Conservation (phyloP, 2,113 vertebrate species). For the Nestor notabilis region DNA sequence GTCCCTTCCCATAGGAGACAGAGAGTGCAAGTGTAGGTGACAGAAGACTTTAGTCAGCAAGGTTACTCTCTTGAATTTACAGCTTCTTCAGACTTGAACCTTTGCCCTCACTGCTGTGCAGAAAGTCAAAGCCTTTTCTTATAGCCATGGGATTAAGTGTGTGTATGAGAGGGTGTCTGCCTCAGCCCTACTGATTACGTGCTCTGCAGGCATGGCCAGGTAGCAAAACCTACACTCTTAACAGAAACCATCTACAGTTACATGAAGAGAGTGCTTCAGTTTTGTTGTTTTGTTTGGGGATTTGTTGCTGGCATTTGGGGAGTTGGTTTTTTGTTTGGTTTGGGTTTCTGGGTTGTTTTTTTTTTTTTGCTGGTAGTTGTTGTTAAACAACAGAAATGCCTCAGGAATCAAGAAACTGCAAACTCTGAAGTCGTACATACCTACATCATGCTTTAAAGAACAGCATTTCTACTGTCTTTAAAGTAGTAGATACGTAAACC, state of each 20-base stretch:
- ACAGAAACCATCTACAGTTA: background rate
- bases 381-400: background rate
- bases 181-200: background rate
- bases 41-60: background rate
- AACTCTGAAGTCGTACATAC: background rate
- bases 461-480: background rate
- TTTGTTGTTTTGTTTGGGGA: background rate
- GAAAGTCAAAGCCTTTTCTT: background rate
- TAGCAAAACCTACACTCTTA: background rate
- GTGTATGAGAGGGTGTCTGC: background rate
- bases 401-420: background rate
- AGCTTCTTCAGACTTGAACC: background rate
- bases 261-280: background rate
- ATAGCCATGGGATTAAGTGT: background rate
- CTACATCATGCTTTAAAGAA: background rate
- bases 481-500: background rate
- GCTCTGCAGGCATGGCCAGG: background rate
- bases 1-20: background rate
- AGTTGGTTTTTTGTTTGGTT: background rate
- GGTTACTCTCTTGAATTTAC: background rate
- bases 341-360: no score
- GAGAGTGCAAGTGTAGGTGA: background rate
- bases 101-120: background rate
- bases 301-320: background rate
- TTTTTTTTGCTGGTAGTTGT: background rate